phyloP scores from a whole-genome alignment of 2,797 vertebrate species.

The Stomatorhinus walkeri region DNA sequence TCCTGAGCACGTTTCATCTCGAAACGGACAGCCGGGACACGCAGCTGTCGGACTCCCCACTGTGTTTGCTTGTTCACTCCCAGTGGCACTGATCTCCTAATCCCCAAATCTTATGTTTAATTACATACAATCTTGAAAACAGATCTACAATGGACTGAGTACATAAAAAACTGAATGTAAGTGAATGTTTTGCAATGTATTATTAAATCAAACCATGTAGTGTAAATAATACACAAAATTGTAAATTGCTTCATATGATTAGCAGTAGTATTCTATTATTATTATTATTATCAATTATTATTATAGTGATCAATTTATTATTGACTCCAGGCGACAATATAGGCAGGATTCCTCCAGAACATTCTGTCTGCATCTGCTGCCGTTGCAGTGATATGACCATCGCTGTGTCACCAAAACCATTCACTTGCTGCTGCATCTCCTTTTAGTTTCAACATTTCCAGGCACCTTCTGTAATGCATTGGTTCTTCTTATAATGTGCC shows the following conservation, averaged over 20 bases:
- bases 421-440: background rate
- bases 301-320: background rate
- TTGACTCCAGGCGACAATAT: background rate
- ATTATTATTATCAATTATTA: background rate
- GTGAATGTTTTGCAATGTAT: background rate
- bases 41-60: background rate
- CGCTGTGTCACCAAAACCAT: background rate
- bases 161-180: background rate
- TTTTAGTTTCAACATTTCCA: background rate
- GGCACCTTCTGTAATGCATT: background rate
- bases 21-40: background rate
- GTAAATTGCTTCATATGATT: background rate
- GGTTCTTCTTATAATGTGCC: background rate
- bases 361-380: background rate
- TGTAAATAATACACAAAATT: background rate
- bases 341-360: background rate
- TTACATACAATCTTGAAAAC: background rate
- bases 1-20: slow-evolving; percentile 10
- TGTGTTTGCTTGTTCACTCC: background rate
- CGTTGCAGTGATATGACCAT: background rate
- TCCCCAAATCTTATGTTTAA: background rate
- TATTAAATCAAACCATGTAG: background rate
- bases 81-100: background rate
- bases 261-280: background rate
- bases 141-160: background rate